Evolutionary conservation across 2,113 vertebrate genomes (phyloP), one percentile per base, ranked within the genome.

Genomic region (Gorsachius goisagi): DNA sequence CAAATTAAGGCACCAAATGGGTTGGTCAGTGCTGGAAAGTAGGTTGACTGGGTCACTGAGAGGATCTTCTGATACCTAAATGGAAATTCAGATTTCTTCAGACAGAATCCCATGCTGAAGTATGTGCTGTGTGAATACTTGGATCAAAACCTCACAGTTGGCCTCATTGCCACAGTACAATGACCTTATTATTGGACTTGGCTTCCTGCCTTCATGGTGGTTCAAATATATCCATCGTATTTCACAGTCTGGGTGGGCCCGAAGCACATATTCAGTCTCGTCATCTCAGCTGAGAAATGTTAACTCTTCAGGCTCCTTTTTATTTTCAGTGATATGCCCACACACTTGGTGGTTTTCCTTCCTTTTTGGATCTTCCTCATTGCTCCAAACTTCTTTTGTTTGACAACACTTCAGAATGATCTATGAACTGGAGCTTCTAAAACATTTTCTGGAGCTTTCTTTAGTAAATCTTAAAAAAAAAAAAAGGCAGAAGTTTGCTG

Each of bases 211-310:
- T 90, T 93, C 49, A 0, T 56, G 85, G 82, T 79, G 18, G 62
- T 79, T 95, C 52, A 75, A 63, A 84, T 81, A 74, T 56, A 90
- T 64, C 83, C 52, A 37, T 86, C 39, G 1, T 87, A 62, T 92
- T 96, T 93, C 85, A 55, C 37, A 77, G n/a, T 17, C 73, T 87
- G 64, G 84, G 89, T 95, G 86, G 85, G 68, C 86, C 80, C 14
- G 11, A 75, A 94, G 39, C 20, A 59, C 28, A 19, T 53, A 63
- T 6, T 59, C 35, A 35, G 55, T 81, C 24, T 56, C 0, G 2
- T 71, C 55, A 67, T 78, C 60, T 93, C 73, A 67, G 47, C 63
- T 92, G 64, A 59, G 44, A 89, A 68, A 68, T 27, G 8, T 78
- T 96, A 89, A 94, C 64, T 87, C 37, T 89, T 80, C 45, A 53